Evolutionary conservation across 2,888 invertebrate genomes (phyloP).

Genomic region (Macaria liturata): DNA sequence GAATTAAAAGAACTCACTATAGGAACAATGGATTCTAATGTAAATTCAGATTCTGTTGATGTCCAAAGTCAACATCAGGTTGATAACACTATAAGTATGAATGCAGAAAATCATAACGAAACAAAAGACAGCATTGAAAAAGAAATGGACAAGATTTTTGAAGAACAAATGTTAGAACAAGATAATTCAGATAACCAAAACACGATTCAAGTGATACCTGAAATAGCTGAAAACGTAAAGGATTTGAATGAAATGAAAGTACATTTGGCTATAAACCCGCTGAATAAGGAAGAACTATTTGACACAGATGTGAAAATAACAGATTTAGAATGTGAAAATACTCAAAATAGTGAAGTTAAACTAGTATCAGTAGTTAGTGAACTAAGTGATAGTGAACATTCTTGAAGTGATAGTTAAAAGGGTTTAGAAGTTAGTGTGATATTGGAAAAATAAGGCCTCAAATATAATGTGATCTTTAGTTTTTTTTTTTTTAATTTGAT

Average conservation of each 20-base stretch:
- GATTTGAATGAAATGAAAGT: conserved; percentile 42
- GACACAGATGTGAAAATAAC: conserved; percentile 14
- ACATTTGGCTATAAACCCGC: conserved; percentile 52
- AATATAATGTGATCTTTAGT: too few relatives aligned
- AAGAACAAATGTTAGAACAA: too few relatives aligned
- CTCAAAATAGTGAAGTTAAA: conserved; percentile 13
- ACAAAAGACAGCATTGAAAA: neutral
- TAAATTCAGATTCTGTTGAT: too few relatives aligned
- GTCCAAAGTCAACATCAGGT: neutral
- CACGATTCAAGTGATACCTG: too few relatives aligned
- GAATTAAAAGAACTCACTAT: too few relatives aligned
- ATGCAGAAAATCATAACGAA: neutral
- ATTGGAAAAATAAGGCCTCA: too few relatives aligned
- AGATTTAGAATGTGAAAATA: conserved; percentile 8
- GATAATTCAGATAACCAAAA: too few relatives aligned
- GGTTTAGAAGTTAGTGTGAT: too few relatives aligned
- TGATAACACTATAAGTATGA: neutral
- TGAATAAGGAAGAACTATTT: conserved; percentile 24
- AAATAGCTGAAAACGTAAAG: neutral
- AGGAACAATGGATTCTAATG: too few relatives aligned
- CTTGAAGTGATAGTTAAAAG: neutral
- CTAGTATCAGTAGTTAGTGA: conserved; percentile 16
- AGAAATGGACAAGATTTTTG: neutral
- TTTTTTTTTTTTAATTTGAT: too few relatives aligned
- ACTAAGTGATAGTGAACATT: conserved; percentile 7